Conservation (phyloP, 2,797 vertebrate genomes). For the Macropus fuliginosus region DNA sequence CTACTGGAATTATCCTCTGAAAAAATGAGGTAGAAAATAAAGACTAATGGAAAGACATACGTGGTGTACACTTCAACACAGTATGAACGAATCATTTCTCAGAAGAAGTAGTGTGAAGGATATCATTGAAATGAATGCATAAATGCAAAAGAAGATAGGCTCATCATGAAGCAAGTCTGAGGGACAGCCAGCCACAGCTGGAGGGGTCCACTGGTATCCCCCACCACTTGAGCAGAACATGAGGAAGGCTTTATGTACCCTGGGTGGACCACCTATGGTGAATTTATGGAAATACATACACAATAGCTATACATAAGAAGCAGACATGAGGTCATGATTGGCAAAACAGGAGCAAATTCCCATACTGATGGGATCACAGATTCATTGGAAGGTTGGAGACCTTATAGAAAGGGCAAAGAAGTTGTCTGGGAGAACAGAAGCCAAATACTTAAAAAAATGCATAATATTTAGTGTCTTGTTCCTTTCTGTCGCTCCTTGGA, state of each 20-base stretch:
- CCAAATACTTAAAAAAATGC: neutral
- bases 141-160: neutral
- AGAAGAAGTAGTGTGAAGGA: neutral
- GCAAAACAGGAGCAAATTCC: neutral
- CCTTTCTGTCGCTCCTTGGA: constrained; percentile 9
- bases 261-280: neutral
- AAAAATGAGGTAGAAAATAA: neutral
- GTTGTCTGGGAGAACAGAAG: neutral
- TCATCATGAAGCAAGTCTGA: neutral
- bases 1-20: neutral
- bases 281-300: neutral
- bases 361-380: neutral
- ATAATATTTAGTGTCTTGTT: neutral
- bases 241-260: neutral
- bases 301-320: neutral
- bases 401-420: neutral
- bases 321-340: neutral
- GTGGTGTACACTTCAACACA: neutral
- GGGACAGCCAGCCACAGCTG: neutral
- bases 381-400: neutral
- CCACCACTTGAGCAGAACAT: neutral
- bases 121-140: neutral
- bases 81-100: neutral
- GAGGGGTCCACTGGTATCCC: neutral
- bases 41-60: neutral